These are phyloP conservation scores for Galagoides demidoff DNA, from an alignment of 2,797 vertebrate genomes.

Conservation along the genomic window DNA sequence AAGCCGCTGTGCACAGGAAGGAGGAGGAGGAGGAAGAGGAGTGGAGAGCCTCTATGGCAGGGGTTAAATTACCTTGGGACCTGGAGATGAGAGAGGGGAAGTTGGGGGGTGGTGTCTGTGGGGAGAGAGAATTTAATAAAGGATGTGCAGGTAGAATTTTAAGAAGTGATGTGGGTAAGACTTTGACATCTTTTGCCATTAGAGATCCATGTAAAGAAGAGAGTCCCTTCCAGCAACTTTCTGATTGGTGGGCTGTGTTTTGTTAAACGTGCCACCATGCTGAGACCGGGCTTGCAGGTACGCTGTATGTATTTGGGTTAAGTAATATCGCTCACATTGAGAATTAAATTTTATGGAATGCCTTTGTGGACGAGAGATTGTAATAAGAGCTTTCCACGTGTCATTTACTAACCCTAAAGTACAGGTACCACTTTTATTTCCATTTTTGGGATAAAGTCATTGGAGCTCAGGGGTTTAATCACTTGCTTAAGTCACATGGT, in stretches of 20 bases:
- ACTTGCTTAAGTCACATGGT: not conserved
- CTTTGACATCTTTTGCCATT: not conserved
- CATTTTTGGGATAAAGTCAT: not conserved
- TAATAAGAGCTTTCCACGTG: not conserved
- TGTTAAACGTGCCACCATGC: not conserved
- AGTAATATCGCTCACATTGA: not conserved
- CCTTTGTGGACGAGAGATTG: not conserved
- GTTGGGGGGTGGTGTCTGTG: not conserved
- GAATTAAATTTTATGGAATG: not conserved
- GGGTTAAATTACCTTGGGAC: not conserved
- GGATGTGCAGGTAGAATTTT: not conserved
- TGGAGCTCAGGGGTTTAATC: not conserved
- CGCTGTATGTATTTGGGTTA: not conserved
- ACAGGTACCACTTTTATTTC: constrained; percentile 73
- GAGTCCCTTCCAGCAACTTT: not conserved
- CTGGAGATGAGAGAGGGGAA: not conserved
- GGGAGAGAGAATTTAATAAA: not conserved
- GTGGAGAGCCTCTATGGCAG: not conserved
- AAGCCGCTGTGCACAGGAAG: not conserved
- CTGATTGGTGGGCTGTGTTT: not conserved
- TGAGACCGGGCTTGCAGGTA: not conserved
- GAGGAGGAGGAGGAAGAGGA: not conserved
- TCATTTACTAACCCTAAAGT: constrained; percentile 82
- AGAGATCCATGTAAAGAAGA: not conserved
- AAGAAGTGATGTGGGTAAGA: not conserved